Conservation (phyloP, 2,888 invertebrate genomes). For the Epinotia demarniana region DNA sequence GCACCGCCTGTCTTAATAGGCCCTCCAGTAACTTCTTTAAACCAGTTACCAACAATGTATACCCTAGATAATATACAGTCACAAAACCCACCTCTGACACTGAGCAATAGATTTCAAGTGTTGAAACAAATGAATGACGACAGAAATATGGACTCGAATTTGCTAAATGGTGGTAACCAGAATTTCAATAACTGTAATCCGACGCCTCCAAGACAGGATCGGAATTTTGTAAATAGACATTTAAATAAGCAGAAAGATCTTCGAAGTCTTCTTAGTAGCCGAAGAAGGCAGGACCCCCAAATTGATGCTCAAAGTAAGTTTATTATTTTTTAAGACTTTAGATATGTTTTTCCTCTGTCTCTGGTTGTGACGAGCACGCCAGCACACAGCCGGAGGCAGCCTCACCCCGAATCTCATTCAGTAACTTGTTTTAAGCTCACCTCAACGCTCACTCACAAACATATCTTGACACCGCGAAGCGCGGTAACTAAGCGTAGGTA, state of each 20-base stretch:
- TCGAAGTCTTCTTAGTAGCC: slow-evolving; percentile 52
- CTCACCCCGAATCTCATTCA: too few relatives aligned
- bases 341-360: too few relatives aligned
- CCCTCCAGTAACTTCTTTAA: slow-evolving; percentile 45
- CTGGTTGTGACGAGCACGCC: too few relatives aligned
- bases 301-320: not conserved
- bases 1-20: slow-evolving; percentile 47
- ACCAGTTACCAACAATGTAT: slow-evolving; percentile 47
- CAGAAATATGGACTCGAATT: not conserved
- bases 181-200: not conserved
- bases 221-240: not conserved
- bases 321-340: not conserved
- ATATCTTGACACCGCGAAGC: too few relatives aligned
- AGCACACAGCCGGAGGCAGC: not conserved
- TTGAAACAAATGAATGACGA: slow-evolving; percentile 5
- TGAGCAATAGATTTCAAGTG: slow-evolving; percentile 45
- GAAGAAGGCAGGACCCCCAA: slow-evolving; percentile 32
- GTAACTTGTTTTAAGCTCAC: too few relatives aligned
- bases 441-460: too few relatives aligned
- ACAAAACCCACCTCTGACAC: slow-evolving; percentile 47
- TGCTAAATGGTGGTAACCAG: not conserved
- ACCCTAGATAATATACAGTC: slow-evolving; percentile 37
- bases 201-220: not conserved
- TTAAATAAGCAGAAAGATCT: slow-evolving; percentile 50
- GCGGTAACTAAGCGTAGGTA: too few relatives aligned